phyloP scores from a whole-genome alignment of 1,140 invertebrate genomes.

The Macrocentrus cingulum region DNA sequence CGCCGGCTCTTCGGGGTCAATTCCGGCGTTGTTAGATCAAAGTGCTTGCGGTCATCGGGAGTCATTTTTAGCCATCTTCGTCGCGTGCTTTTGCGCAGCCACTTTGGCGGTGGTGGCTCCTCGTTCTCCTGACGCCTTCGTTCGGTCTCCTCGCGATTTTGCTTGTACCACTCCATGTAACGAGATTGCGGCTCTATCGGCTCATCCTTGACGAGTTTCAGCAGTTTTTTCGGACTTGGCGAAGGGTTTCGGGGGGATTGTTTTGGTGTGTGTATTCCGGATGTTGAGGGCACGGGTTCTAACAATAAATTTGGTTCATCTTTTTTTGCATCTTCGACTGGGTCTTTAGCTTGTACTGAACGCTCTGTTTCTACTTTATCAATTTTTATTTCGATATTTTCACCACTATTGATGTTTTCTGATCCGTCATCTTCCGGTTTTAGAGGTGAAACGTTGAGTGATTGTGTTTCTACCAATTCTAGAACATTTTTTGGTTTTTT shows the following conservation, averaged over 20 bases:
- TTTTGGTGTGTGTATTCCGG: background rate
- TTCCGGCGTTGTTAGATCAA: constrained; percentile 34
- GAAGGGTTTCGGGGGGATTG: constrained; percentile 1
- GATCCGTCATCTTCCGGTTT: no score
- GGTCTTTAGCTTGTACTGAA: background rate
- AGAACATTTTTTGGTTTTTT: no score
- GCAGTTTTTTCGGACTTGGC: constrained; percentile 14
- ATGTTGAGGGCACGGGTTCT: background rate
- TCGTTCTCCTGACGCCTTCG: constrained; percentile 42
- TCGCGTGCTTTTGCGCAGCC: constrained; percentile 38
- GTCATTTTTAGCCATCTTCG: constrained; percentile 26
- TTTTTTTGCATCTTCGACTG: background rate
- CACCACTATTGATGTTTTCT: no score
- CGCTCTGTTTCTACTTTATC: background rate
- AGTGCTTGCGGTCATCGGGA: constrained; percentile 27
- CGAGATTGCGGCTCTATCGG: constrained; percentile 48
- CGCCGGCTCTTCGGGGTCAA: constrained; percentile 37
- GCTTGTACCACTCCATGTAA: constrained; percentile 63
- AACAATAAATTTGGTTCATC: no score
- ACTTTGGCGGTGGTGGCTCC: constrained; percentile 42
- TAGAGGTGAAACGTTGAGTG: no score
- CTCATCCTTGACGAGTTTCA: constrained; percentile 23
- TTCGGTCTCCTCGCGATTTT: constrained; percentile 48
- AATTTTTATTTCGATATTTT: no score
- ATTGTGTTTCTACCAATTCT: no score